Percentiles rank a stretch among this genome's conserved stretches.
phyloP scores from a whole-genome alignment of 2,888 invertebrate genomes.

The Pecten maximus region DNA sequence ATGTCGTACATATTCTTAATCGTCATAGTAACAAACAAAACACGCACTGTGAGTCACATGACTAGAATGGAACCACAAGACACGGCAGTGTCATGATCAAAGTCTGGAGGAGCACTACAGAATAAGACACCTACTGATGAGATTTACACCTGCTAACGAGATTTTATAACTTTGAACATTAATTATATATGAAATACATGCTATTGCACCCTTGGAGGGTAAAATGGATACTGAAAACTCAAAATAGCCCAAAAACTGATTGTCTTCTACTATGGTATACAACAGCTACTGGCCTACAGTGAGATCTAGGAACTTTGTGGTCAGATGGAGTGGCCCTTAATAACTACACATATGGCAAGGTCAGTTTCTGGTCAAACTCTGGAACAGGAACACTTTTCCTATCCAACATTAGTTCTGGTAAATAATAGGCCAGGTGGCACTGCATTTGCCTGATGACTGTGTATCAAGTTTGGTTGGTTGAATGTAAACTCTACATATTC shows the following conservation, averaged over 20 bases:
- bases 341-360: background rate
- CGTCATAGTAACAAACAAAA: background rate
- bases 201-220: conserved; percentile 22
- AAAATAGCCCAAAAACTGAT: conserved; percentile 20
- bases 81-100: background rate
- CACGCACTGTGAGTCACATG: background rate
- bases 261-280: background rate
- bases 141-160: background rate
- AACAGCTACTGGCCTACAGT: background rate
- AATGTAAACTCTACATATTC: background rate
- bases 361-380: background rate
- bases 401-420: background rate
- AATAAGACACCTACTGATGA: background rate
- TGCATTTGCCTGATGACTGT: background rate
- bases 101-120: background rate
- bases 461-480: background rate
- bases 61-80: conserved; percentile 1
- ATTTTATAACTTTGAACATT: background rate
- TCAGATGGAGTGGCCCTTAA: background rate
- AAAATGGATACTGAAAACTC: conserved; percentile 13
- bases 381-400: background rate
- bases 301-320: background rate
- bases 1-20: background rate
- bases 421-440: background rate
- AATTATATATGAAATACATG: conserved; percentile 22